Percentiles rank a stretch among this genome's conserved stretches.
These are phyloP conservation scores for Rhinatrema bivittatum DNA, from an alignment of 2,797 vertebrate species.

Conservation along the genomic window DNA sequence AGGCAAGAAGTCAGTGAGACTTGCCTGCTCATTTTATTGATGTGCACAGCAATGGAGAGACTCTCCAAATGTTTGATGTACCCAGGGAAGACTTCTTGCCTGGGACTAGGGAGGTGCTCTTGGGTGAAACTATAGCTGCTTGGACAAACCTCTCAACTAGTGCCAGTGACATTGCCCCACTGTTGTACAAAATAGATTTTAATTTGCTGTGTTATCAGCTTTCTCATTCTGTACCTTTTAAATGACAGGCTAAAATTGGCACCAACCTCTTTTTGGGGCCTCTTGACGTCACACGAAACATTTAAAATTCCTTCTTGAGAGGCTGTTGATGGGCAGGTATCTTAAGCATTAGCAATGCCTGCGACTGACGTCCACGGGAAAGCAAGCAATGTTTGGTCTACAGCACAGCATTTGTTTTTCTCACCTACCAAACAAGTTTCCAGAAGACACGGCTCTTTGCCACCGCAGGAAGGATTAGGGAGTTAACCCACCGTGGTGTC, in stretches of 20 bases:
- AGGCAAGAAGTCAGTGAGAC: slow-evolving; percentile 34
- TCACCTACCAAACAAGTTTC: slow-evolving; percentile 1
- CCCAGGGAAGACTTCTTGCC: slow-evolving; percentile 13
- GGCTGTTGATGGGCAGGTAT: slow-evolving; percentile 65
- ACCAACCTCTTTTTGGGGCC: slow-evolving; percentile 38
- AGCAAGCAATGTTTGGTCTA: slow-evolving; percentile 4
- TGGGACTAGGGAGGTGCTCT: slow-evolving; percentile 8
- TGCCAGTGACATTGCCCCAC: slow-evolving; percentile 38
- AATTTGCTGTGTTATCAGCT: slow-evolving; percentile 56
- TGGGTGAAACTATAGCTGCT: slow-evolving; percentile 2
- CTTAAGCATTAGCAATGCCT: slow-evolving; percentile 45
- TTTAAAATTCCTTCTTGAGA: slow-evolving; percentile 68
- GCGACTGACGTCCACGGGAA: slow-evolving; percentile 11
- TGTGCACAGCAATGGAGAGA: slow-evolving; percentile 9
- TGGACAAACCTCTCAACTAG: slow-evolving; percentile 16
- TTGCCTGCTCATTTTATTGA: slow-evolving; percentile 40
- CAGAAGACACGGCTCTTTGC: slow-evolving; percentile 6
- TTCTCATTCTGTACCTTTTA: slow-evolving; percentile 21
- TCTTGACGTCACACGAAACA: slow-evolving; percentile 66
- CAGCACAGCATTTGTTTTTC: slow-evolving; percentile 6
- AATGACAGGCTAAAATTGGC: slow-evolving; percentile 43
- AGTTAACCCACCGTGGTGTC: neutral
- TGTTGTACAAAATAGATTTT: slow-evolving; percentile 36
- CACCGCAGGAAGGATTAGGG: too few relatives aligned
- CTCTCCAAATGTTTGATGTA: slow-evolving; percentile 23